Evolutionary conservation across 2,888 invertebrate genomes (phyloP), one percentile per base, ranked within the genome.

Genomic region (Athalia circularis): DNA sequence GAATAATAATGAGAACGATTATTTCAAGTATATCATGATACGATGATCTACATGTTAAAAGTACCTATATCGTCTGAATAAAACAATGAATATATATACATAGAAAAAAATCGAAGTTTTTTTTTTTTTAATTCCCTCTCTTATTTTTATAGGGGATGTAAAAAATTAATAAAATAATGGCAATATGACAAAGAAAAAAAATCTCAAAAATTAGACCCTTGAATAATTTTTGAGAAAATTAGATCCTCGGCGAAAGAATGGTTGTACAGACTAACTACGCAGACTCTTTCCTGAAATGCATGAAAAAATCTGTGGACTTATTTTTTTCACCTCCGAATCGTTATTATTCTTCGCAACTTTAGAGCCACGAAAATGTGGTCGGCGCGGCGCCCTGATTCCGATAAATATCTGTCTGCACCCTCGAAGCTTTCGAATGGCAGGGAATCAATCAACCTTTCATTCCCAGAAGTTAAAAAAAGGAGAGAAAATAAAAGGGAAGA

Each of bases 401-500:
- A 64, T 64, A 45, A 64, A 64, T 64, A 64, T 64, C 64, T 64
- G 64, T 64, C 64, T 45, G 43, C 64, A 45, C 45, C 45, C 15
- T 64, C 43, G 29, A 62, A 62, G 43, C 62, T 62, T 62, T 62
- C n/a, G n/a, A 65, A 47, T 45, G 43, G 47, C n/a, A 15, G 45
- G 9, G n/a, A 43, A 65, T 65, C 13, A 15, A 65, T 45, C 47
- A n/a, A 65, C 3, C 43, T 65, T 15, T 62, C 15, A 8, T 11
- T 62, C 8, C 8, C 62, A 62, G 62, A 62, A 15, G 15, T 8
- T 29, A 15, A 45, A 11, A 45, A 64, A 64, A 43, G 6, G 13
- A 64, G 6, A 29, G 2, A 29, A 29, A 29, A 0, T 29, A 29
- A 29, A 29, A 29, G 29, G n/a, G 29, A 29, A 29, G 29, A 29